Evolutionary conservation across 1,140 invertebrate genomes (phyloP).

Genomic region (Drosophila micromelanica): DNA sequence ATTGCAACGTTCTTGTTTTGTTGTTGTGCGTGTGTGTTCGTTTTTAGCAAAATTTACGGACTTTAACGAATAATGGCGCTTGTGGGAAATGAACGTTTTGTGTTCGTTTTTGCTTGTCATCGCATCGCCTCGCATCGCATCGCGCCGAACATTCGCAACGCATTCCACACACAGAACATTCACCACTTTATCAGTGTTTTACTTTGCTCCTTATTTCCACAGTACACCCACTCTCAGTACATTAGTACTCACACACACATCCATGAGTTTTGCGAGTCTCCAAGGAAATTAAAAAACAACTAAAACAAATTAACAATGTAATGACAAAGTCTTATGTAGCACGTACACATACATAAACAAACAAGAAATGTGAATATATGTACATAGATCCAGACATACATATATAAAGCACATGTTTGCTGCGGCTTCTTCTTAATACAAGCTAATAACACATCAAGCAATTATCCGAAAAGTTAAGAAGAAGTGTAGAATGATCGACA

Average conservation of each 20-base stretch:
- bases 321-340: conserved; percentile 73
- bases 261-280: conserved; percentile 76
- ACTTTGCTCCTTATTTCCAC: conserved; percentile 77
- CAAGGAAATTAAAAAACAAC: conserved; percentile 83
- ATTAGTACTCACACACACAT: conserved; percentile 53
- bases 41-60: conserved; percentile 77
- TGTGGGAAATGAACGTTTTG: conserved; percentile 83
- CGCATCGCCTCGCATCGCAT: conserved; percentile 56
- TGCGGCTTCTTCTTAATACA: conserved; percentile 1
- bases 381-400: background rate
- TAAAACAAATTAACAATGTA: conserved; percentile 83
- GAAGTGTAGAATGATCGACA: too few species aligned
- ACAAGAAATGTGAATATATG: conserved; percentile 10
- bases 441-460: conserved; percentile 68
- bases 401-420: background rate
- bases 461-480: conserved; percentile 32
- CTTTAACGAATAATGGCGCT: conserved; percentile 81
- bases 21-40: conserved; percentile 21
- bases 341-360: conserved; percentile 6
- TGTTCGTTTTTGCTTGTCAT: conserved; percentile 81
- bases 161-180: conserved; percentile 63
- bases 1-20: background rate
- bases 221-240: conserved; percentile 52
- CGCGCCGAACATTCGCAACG: conserved; percentile 59
- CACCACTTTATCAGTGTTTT: conserved; percentile 82